phyloP scores from a whole-genome alignment of 2,797 vertebrate species.

The Salarias fasciatus region DNA sequence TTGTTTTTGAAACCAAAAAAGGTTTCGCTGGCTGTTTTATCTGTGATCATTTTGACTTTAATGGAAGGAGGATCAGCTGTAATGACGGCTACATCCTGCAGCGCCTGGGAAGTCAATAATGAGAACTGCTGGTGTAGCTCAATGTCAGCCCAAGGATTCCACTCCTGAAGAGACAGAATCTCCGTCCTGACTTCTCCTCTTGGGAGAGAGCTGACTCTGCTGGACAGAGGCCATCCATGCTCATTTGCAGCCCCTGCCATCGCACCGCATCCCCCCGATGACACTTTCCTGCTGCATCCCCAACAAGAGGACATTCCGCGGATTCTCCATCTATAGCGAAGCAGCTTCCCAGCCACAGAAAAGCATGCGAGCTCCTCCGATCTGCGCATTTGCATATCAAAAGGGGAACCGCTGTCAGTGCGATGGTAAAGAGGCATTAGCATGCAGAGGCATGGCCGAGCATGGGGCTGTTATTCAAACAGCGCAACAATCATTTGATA shows the following conservation, averaged over 20 bases:
- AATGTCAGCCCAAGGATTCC: constrained; percentile 72
- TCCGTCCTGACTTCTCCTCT: constrained; percentile 41
- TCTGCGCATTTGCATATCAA: constrained; percentile 80
- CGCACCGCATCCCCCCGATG: constrained; percentile 40
- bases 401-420: constrained; percentile 73
- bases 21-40: constrained; percentile 11
- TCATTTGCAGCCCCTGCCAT: constrained; percentile 50
- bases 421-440: constrained; percentile 64
- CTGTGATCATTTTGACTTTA: constrained; percentile 17
- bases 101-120: constrained; percentile 46
- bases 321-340: constrained; percentile 60
- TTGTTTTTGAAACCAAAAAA: constrained; percentile 24
- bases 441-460: constrained; percentile 58
- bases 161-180: constrained; percentile 47
- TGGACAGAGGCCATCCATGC: constrained; percentile 54
- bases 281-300: constrained; percentile 52
- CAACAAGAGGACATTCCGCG: constrained; percentile 60
- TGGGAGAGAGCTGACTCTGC: constrained; percentile 51
- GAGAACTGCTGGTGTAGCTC: constrained; percentile 62
- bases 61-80: constrained; percentile 27
- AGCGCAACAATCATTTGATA: constrained; percentile 34
- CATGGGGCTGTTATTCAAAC: constrained; percentile 50
- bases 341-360: constrained; percentile 55
- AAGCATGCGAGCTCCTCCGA: constrained; percentile 58
- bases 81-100: constrained; percentile 25